phyloP scores from a whole-genome alignment of 2,888 invertebrate genomes.

The Lasioglossum oenotherae region DNA sequence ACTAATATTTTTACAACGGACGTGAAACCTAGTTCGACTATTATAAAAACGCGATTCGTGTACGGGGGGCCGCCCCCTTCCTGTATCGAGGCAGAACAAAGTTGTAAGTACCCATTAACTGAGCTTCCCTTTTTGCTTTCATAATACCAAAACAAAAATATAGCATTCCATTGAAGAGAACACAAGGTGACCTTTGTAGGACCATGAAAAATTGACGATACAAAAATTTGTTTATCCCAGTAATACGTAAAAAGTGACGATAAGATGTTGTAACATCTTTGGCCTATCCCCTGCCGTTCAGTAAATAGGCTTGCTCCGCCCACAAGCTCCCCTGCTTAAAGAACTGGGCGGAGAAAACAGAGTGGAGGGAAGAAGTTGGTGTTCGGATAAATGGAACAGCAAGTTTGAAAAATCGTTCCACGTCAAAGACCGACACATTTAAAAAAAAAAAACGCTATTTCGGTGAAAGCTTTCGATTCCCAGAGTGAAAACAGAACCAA shows the following conservation, averaged over 20 bases:
- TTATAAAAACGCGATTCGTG: neutral
- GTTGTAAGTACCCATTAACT: neutral
- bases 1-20: neutral
- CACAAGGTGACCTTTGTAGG: too few relatives aligned
- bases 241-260: too few relatives aligned
- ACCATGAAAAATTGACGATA: too few relatives aligned
- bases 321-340: neutral
- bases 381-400: constrained; percentile 32
- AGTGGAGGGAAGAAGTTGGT: neutral
- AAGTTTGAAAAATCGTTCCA: constrained; percentile 19
- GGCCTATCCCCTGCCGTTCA: too few relatives aligned
- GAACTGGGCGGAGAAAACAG: neutral
- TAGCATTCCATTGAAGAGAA: too few relatives aligned
- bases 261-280: neutral
- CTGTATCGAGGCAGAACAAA: neutral
- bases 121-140: neutral
- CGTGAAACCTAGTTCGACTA: neutral
- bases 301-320: neutral
- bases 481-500: constrained; percentile 6
- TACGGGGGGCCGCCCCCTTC: neutral
- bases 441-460: constrained; percentile 30
- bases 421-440: neutral
- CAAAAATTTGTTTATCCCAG: too few relatives aligned
- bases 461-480: constrained; percentile 34
- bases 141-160: neutral